Percentiles rank a stretch among this genome's conserved stretches.
phyloP scores from a whole-genome alignment of 2,113 vertebrate species.

The Tupaia tana region DNA sequence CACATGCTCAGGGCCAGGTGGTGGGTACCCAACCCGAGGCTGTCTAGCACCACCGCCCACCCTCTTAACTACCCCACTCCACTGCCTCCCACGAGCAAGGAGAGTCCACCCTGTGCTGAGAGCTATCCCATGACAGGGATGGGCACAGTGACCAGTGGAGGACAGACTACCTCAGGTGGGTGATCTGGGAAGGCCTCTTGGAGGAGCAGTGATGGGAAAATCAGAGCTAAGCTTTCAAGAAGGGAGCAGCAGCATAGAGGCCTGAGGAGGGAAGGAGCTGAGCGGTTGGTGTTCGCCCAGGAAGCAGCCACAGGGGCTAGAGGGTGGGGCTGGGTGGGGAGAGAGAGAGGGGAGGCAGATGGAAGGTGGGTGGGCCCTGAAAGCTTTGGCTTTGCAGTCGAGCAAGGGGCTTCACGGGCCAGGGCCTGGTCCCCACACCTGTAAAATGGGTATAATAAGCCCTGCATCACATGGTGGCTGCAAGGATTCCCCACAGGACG shows the following conservation, averaged over 20 bases:
- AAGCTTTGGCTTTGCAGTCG: not conserved
- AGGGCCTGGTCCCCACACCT: not conserved
- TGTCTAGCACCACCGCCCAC: not conserved
- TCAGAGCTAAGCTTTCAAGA: not conserved
- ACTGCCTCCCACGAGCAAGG: not conserved
- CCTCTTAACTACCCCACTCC: too few species aligned
- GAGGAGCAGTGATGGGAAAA: not conserved
- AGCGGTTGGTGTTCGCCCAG: not conserved
- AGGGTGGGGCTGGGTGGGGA: not conserved
- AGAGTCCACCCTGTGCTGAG: rapidly evolving
- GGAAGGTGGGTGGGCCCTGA: not conserved
- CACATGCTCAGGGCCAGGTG: not conserved
- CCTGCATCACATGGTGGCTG: not conserved
- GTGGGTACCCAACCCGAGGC: not conserved
- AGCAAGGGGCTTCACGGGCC: not conserved
- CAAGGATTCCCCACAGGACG: not conserved
- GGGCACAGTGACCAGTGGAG: rapidly evolving
- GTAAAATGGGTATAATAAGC: not conserved
- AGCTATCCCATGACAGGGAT: rapidly evolving
- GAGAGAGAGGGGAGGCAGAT: not conserved
- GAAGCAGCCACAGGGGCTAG: not conserved
- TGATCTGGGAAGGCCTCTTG: too few species aligned
- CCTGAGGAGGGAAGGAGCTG: not conserved
- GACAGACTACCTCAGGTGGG: not conserved
- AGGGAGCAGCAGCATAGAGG: not conserved